phyloP scores from a whole-genome alignment of 2,888 invertebrate genomes.

The Sisyra nigra region DNA sequence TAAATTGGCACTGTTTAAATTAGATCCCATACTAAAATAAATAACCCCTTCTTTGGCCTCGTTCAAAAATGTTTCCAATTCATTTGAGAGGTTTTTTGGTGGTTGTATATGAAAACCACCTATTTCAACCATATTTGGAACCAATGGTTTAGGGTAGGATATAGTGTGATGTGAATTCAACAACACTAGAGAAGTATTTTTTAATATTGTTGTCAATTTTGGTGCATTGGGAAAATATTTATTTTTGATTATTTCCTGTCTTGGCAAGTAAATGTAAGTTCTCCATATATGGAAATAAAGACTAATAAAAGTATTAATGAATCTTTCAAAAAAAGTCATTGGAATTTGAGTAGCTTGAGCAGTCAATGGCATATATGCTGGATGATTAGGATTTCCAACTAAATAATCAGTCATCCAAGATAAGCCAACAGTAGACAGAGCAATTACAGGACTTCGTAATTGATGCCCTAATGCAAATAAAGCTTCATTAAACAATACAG shows the following conservation, averaged over 20 bases:
- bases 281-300: not conserved
- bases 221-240: slow-evolving; percentile 15
- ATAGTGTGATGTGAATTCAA: slow-evolving; percentile 15
- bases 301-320: not conserved
- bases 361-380: not conserved
- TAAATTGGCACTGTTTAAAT: slow-evolving; percentile 17
- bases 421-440: not conserved
- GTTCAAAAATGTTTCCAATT: slow-evolving; percentile 20
- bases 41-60: slow-evolving; percentile 20
- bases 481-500: not conserved
- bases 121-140: slow-evolving; percentile 16
- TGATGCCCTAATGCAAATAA: slow-evolving; percentile 1
- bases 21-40: slow-evolving; percentile 23
- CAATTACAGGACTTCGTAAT: not conserved
- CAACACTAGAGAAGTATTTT: slow-evolving; percentile 13
- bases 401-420: not conserved
- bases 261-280: not conserved
- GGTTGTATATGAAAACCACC: slow-evolving; percentile 15
- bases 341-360: too few relatives aligned
- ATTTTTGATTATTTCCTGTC: slow-evolving; percentile 13
- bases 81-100: slow-evolving; percentile 11
- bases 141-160: slow-evolving; percentile 13
- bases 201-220: slow-evolving; percentile 11
- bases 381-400: slow-evolving; percentile 1
- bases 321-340: slow-evolving; percentile 6